Evolutionary conservation across 2,888 invertebrate species (phyloP).

Genomic region (Diadromus collaris): DNA sequence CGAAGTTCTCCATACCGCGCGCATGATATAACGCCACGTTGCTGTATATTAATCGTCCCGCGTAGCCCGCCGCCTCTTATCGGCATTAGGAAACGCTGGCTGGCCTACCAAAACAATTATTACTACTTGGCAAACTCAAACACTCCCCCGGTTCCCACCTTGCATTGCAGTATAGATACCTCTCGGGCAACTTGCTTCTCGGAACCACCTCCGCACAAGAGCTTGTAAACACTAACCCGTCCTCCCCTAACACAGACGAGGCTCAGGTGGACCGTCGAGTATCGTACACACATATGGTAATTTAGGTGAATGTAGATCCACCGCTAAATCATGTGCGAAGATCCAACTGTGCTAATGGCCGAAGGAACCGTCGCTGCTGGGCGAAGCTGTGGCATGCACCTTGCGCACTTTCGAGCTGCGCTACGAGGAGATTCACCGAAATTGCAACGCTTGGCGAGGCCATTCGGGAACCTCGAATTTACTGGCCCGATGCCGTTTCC

Average conservation of each 20-base stretch:
- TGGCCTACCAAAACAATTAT: slow-evolving; percentile 69
- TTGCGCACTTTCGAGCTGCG: slow-evolving; percentile 25
- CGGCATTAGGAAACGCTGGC: slow-evolving; percentile 31
- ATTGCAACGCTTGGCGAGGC: neutral
- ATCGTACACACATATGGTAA: slow-evolving; percentile 30
- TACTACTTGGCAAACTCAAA: slow-evolving; percentile 71
- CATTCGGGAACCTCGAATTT: neutral
- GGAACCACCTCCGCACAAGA: slow-evolving; percentile 22
- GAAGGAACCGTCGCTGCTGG: slow-evolving; percentile 26
- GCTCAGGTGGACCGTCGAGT: slow-evolving; percentile 39
- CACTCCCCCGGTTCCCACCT: slow-evolving; percentile 47
- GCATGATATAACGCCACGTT: neutral
- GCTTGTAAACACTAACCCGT: slow-evolving; percentile 55
- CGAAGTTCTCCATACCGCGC: neutral
- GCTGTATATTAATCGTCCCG: slow-evolving; percentile 2
- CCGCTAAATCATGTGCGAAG: slow-evolving; percentile 45
- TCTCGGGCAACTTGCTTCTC: slow-evolving; percentile 38
- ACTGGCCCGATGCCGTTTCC: neutral
- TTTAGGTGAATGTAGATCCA: slow-evolving; percentile 35
- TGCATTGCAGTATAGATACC: slow-evolving; percentile 46
- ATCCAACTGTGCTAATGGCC: slow-evolving; percentile 42
- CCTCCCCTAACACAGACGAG: slow-evolving; percentile 26
- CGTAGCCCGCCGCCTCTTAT: slow-evolving; percentile 10
- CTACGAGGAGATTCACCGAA: neutral
- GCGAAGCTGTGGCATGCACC: slow-evolving; percentile 27